phyloP scores from a whole-genome alignment of 2,888 invertebrate genomes.

The Acrobasis suavella region DNA sequence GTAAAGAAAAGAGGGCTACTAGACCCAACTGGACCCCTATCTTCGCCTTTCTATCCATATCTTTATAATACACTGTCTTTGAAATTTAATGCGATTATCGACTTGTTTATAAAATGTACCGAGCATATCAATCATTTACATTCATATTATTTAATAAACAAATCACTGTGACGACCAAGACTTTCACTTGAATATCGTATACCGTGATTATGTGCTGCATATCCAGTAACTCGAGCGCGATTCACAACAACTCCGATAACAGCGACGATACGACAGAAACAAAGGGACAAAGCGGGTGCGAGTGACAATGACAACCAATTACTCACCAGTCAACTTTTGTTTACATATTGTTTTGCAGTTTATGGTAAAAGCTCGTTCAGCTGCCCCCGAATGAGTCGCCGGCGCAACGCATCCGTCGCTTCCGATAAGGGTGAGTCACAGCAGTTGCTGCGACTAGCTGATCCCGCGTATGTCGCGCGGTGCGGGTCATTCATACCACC shows the following conservation, averaged over 20 bases:
- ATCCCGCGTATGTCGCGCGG: conserved; percentile 47
- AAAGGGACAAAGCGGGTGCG: conserved; percentile 72
- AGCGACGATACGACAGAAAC: conserved; percentile 41
- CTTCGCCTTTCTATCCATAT: too few species aligned
- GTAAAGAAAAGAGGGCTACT: too few species aligned
- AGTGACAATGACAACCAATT: conserved; percentile 64
- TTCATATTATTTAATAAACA: not conserved
- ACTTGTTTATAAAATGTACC: not conserved
- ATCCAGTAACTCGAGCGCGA: conserved; percentile 25
- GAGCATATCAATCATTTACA: not conserved
- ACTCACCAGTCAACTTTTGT: conserved; percentile 62
- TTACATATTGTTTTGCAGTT: conserved; percentile 58
- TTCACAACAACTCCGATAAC: conserved; percentile 40
- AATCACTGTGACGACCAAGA: not conserved
- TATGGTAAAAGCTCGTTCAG: conserved; percentile 70
- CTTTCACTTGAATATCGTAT: conserved; percentile 11
- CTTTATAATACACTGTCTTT: not conserved
- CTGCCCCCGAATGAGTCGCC: conserved; percentile 58
- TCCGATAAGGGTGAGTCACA: conserved; percentile 77
- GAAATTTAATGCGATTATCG: not conserved
- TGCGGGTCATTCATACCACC: conserved; percentile 53
- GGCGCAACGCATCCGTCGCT: conserved; percentile 68
- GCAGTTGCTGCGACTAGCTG: conserved; percentile 41
- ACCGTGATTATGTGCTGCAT: conserved; percentile 19
- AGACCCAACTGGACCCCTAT: too few species aligned